Evolutionary conservation across 2,113 vertebrate species (phyloP).

Genomic region (Hylia prasina): DNA sequence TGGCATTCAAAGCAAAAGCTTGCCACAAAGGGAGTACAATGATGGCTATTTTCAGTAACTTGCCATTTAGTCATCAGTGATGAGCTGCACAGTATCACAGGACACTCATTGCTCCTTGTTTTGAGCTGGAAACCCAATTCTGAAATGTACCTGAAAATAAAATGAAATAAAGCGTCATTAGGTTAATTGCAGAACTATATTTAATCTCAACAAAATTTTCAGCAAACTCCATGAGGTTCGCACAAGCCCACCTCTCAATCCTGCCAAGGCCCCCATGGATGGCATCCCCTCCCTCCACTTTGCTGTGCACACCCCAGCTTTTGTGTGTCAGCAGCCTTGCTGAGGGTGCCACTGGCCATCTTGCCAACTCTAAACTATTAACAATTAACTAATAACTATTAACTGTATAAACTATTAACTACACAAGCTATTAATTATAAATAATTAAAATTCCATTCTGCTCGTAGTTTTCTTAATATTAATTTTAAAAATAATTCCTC

Average conservation of each 20-base stretch:
- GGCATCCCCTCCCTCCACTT: background rate
- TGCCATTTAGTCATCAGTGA: constrained; percentile 26
- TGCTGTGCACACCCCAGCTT: accelerated
- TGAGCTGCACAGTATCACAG: background rate
- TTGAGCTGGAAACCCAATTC: background rate
- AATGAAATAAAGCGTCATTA: background rate
- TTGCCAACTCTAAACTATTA: background rate
- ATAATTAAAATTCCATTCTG: background rate
- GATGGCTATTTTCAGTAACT: constrained; percentile 5
- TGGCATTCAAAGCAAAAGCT: constrained; percentile 13
- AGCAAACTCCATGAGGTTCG: background rate
- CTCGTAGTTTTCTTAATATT: background rate
- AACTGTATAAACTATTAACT: background rate
- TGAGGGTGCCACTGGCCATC: background rate
- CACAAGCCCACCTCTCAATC: too few species aligned
- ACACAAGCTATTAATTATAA: background rate
- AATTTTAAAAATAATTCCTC: background rate
- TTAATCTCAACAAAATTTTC: background rate
- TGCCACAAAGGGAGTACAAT: background rate
- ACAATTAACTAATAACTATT: background rate
- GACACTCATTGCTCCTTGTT: background rate
- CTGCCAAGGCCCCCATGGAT: too few species aligned
- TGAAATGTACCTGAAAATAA: background rate
- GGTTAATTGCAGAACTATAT: background rate
- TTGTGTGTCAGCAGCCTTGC: background rate